Conservation (phyloP, 2,797 vertebrate genomes). For the Gadopsis bispinosus region DNA sequence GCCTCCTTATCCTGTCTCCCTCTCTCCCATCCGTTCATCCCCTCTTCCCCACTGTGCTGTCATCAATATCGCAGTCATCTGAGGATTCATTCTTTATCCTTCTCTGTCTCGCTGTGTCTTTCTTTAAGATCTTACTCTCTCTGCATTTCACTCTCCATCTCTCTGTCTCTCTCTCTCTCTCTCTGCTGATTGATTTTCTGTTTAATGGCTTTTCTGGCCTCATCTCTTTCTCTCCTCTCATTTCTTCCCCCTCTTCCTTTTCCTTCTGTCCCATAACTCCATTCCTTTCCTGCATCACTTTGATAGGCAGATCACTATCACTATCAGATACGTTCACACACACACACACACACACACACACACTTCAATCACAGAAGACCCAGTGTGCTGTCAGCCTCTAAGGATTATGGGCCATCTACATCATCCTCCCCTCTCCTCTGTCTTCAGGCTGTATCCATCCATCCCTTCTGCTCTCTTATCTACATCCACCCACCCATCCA, state of each 20-base stretch:
- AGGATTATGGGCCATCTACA: conserved; percentile 84
- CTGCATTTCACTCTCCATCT: conserved; percentile 52
- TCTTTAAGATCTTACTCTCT: conserved; percentile 71
- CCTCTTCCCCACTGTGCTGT: conserved; percentile 74
- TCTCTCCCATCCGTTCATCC: conserved; percentile 71
- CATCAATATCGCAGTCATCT: conserved; percentile 82
- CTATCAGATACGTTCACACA: conserved; percentile 47
- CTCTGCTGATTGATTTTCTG: conserved; percentile 79
- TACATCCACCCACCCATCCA: conserved; percentile 74
- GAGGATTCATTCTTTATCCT: conserved; percentile 78
- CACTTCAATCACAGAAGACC: conserved; percentile 77
- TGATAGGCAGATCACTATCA: conserved; percentile 79
- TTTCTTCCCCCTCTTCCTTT: conserved; percentile 48
- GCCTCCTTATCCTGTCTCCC: conserved; percentile 70
- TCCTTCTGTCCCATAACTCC: conserved; percentile 70
- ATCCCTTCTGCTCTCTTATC: conserved; percentile 75
- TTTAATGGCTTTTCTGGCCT: conserved; percentile 78
- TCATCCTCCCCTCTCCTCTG: conserved; percentile 75
- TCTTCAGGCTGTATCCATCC: conserved; percentile 76
- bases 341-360: conserved; percentile 26
- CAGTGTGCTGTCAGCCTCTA: conserved; percentile 76
- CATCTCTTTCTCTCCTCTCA: conserved; percentile 55
- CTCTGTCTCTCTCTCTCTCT: conserved; percentile 31
- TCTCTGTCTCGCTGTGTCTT: conserved; percentile 67
- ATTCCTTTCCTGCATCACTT: conserved; percentile 69